Evolutionary conservation across 2,113 vertebrate genomes (phyloP).

Genomic region (Megalops atlanticus): DNA sequence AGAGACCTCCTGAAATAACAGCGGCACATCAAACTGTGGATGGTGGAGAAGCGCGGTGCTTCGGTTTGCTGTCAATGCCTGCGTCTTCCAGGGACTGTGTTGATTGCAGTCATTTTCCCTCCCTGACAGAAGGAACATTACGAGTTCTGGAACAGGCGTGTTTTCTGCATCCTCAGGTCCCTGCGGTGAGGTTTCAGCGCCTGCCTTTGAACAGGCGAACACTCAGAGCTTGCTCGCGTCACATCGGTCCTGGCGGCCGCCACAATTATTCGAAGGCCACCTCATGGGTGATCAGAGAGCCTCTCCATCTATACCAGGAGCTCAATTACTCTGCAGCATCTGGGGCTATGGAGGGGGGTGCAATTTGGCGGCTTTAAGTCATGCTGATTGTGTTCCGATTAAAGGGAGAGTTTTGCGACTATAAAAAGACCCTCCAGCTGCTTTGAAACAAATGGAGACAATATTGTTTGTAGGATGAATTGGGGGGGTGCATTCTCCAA

Average conservation of each 20-base stretch:
- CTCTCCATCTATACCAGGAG: not conserved
- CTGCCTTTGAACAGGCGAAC: not conserved
- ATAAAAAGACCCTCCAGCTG: not conserved
- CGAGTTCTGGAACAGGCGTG: not conserved
- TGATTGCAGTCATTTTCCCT: not conserved
- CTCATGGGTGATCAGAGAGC: not conserved
- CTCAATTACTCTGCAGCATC: conserved; percentile 5
- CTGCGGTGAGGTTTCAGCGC: not conserved
- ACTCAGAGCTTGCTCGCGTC: not conserved
- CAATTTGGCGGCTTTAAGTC: conserved; percentile 13
- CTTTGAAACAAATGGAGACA: not conserved
- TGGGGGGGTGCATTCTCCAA: too few relatives aligned
- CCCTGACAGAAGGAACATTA: not conserved
- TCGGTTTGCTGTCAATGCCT: not conserved
- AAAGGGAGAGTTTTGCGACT: conserved; percentile 4
- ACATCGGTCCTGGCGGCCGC: too few relatives aligned
- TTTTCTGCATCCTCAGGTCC: not conserved
- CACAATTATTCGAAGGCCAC: not conserved
- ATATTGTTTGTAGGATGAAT: not conserved
- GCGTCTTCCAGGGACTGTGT: not conserved
- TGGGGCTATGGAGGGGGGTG: conserved; percentile 1
- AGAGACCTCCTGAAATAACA: not conserved
- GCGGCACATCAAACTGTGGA: not conserved
- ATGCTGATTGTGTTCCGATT: conserved; percentile 18
- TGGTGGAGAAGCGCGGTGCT: not conserved